phyloP scores from a whole-genome alignment of 1,140 invertebrate species.

The Ganaspis sp. region DNA sequence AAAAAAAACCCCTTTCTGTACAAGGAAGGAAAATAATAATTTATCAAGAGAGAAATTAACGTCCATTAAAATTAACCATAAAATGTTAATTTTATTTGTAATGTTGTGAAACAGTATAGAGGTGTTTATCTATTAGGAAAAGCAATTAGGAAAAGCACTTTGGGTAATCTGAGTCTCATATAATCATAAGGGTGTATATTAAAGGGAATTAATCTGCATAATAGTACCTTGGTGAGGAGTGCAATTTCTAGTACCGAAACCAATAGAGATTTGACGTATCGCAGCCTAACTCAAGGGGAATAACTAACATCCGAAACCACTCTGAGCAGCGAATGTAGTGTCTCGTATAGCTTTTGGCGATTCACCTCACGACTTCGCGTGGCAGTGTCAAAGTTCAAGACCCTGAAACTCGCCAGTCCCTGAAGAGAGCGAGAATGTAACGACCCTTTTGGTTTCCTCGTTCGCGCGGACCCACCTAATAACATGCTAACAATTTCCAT shows the following conservation, averaged over 20 bases:
- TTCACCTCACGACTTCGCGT: slow-evolving; percentile 21
- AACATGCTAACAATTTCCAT: slow-evolving; percentile 29
- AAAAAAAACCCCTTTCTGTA: no score
- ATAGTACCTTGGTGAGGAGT: not conserved
- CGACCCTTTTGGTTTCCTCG: slow-evolving; percentile 15
- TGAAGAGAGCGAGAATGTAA: slow-evolving; percentile 24
- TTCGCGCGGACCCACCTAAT: slow-evolving; percentile 21
- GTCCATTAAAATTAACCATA: no score
- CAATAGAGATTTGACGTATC: slow-evolving; percentile 25
- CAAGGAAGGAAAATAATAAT: no score
- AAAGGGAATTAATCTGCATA: slow-evolving; percentile 21
- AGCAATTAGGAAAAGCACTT: no score
- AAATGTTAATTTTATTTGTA: no score
- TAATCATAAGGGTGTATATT: not conserved
- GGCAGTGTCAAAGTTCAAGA: slow-evolving; percentile 18
- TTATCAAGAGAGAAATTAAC: no score
- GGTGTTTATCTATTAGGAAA: no score
- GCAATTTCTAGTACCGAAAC: slow-evolving; percentile 14
- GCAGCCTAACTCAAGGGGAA: slow-evolving; percentile 22
- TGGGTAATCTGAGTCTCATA: no score
- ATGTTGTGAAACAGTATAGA: no score
- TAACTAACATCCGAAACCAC: slow-evolving; percentile 25
- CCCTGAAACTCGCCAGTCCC: slow-evolving; percentile 11
- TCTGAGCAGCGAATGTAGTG: not conserved
- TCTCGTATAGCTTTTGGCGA: slow-evolving; percentile 13